These are phyloP conservation scores for Tinea trinotella DNA, from an alignment of 2,888 invertebrate genomes.

Conservation along the genomic window DNA sequence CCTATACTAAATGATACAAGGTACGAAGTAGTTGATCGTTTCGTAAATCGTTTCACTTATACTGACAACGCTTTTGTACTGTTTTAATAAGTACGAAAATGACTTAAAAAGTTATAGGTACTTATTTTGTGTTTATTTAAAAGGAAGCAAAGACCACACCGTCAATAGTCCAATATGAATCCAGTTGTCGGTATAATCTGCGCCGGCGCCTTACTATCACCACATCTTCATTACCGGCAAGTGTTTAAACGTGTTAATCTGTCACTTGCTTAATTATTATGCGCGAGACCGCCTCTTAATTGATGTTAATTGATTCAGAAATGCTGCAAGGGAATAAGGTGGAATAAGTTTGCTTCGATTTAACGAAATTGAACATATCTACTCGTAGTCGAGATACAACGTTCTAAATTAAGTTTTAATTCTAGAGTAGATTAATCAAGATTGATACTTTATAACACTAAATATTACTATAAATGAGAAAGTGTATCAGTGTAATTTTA, in stretches of 20 bases:
- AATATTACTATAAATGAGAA: constrained; percentile 20
- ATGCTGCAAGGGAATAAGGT: background rate
- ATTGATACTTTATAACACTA: too few relatives aligned
- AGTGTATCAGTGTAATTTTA: too few relatives aligned
- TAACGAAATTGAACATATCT: background rate
- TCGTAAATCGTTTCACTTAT: too few relatives aligned
- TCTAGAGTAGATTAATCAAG: background rate
- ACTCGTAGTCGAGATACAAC: background rate
- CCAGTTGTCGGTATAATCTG: constrained; percentile 5
- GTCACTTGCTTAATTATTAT: constrained; percentile 65
- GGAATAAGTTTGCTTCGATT: constrained; percentile 6
- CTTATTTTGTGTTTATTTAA: too few relatives aligned
- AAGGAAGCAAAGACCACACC: constrained; percentile 4
- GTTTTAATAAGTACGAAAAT: too few relatives aligned
- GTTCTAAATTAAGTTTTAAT: background rate
- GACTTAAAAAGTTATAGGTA: too few relatives aligned
- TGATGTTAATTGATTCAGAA: constrained; percentile 19
- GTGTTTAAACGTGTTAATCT: constrained; percentile 69
- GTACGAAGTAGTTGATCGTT: too few relatives aligned
- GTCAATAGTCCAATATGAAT: background rate
- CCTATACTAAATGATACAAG: too few relatives aligned
- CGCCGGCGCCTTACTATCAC: constrained; percentile 25
- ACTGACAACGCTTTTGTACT: too few relatives aligned
- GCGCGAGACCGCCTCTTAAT: constrained; percentile 36
- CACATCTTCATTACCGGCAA: constrained; percentile 66